phyloP scores from a whole-genome alignment of 2,113 vertebrate genomes.

The Asarcornis scutulata region DNA sequence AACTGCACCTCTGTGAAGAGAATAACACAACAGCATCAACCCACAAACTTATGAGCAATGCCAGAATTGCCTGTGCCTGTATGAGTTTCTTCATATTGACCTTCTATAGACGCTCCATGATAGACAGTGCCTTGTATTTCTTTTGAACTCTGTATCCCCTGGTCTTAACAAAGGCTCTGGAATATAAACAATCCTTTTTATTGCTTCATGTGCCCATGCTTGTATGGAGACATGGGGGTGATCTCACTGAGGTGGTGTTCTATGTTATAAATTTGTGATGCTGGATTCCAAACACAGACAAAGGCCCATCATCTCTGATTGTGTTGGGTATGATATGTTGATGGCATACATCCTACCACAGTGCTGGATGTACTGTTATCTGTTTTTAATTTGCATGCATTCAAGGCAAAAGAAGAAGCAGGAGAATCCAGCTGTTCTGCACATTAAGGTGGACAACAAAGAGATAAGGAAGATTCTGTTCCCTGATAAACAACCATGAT shows the following conservation, averaged over 20 bases:
- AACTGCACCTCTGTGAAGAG: not conserved
- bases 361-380: not conserved
- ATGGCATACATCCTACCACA: not conserved
- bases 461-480: not conserved
- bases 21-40: not conserved
- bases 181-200: not conserved
- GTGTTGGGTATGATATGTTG: not conserved
- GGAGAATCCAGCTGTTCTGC: not conserved
- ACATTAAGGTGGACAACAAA: not conserved
- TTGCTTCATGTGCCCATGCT: not conserved
- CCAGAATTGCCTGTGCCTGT: not conserved
- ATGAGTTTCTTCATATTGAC: not conserved
- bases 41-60: not conserved
- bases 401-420: not conserved
- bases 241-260: not conserved
- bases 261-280: not conserved
- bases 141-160: not conserved
- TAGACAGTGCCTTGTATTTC: not conserved
- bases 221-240: rapidly evolving
- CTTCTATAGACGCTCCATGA: not conserved
- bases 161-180: not conserved
- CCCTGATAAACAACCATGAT: not conserved
- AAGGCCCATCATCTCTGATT: not conserved
- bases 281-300: not conserved
- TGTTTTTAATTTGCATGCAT: not conserved